These are phyloP conservation scores for Nomada goodeniana DNA, from an alignment of 2,888 invertebrate species.

Conservation along the genomic window DNA sequence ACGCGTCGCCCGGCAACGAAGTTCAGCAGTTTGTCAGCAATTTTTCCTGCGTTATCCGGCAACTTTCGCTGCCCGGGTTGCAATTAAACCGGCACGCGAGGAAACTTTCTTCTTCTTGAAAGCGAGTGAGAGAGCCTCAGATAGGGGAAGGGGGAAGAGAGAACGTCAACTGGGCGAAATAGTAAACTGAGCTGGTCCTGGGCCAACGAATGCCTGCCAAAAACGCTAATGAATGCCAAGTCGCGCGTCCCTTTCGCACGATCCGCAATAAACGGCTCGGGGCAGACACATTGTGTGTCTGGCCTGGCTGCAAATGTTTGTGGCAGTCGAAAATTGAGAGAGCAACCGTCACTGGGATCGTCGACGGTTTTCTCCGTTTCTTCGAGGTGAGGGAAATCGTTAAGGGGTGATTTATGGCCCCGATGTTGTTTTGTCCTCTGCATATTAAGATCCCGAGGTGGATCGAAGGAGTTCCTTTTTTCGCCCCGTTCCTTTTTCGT, in stretches of 20 bases:
- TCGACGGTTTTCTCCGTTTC: not conserved
- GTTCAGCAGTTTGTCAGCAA: conserved; percentile 62
- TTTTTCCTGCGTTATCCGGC: conserved; percentile 55
- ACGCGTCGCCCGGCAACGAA: conserved; percentile 37
- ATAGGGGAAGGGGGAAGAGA: too few species aligned
- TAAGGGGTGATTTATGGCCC: conserved; percentile 23
- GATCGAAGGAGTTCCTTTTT: not conserved
- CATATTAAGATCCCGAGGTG: conserved; percentile 8
- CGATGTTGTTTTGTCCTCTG: not conserved
- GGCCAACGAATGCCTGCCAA: conserved; percentile 55
- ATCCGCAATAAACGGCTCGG: conserved; percentile 51
- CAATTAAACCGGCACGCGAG: conserved; percentile 53
- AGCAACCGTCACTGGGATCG: conserved; percentile 22
- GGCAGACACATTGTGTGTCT: conserved; percentile 43
- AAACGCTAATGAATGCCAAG: conserved; percentile 58
- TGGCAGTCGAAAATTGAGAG: conserved; percentile 21
- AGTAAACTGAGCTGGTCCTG: conserved; percentile 56
- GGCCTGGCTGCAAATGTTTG: conserved; percentile 25
- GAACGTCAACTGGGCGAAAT: conserved; percentile 44
- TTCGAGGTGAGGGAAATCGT: conserved; percentile 18
- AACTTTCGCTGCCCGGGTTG: conserved; percentile 42
- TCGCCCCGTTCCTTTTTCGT: not conserved
- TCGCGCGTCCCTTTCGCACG: conserved; percentile 29
- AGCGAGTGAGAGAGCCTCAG: too few species aligned
- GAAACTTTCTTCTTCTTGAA: conserved; percentile 39